These are phyloP conservation scores for Volucella zonaria DNA, from an alignment of 2,888 invertebrate genomes.

Conservation along the genomic window DNA sequence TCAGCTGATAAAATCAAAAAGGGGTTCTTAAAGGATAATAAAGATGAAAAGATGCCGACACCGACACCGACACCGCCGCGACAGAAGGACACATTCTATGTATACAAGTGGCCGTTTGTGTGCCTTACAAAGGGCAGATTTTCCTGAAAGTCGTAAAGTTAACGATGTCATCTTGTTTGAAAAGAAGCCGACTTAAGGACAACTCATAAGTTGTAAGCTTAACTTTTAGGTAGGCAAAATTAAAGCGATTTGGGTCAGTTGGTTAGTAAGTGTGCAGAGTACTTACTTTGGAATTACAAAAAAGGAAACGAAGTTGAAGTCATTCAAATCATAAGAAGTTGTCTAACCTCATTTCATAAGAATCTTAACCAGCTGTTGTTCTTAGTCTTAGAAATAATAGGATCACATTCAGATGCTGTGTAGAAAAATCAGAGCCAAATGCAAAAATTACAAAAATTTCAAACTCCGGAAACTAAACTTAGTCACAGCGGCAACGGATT, in stretches of 20 bases:
- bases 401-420: too few relatives aligned
- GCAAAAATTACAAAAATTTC: too few relatives aligned
- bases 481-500: too few relatives aligned
- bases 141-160: slow-evolving; percentile 67
- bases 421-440: too few relatives aligned
- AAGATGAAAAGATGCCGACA: slow-evolving; percentile 67
- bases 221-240: neutral
- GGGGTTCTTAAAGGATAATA: slow-evolving; percentile 69
- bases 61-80: neutral
- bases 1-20: slow-evolving; percentile 62
- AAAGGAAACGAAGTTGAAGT: too few relatives aligned
- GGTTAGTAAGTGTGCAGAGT: neutral
- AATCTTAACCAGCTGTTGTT: too few relatives aligned
- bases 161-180: slow-evolving; percentile 55
- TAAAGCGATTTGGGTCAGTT: neutral
- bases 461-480: too few relatives aligned
- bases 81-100: slow-evolving; percentile 46
- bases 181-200: slow-evolving; percentile 20
- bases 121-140: slow-evolving; percentile 51
- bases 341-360: too few relatives aligned
- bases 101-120: slow-evolving; percentile 7
- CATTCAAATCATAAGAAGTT: too few relatives aligned
- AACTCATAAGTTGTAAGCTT: neutral
- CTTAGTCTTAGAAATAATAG: too few relatives aligned
- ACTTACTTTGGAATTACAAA: too few relatives aligned